Evolutionary conservation across 2,888 invertebrate genomes (phyloP).

Genomic region (Eristalis pertinax): DNA sequence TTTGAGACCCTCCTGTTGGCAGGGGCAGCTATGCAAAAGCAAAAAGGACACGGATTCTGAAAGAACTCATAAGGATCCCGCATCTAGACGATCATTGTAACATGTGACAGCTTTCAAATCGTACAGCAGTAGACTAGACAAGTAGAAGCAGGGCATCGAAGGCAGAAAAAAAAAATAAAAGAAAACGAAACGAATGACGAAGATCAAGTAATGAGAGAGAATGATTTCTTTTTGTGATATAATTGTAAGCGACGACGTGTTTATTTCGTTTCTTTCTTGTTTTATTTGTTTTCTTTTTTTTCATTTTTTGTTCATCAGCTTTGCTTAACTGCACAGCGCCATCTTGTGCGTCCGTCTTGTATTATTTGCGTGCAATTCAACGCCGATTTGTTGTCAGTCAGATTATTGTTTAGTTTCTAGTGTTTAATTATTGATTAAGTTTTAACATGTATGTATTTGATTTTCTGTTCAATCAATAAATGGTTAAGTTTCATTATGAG

Average conservation of each 20-base stretch:
- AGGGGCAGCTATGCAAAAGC: too few relatives aligned
- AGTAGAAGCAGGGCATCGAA: neutral
- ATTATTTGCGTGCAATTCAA: neutral
- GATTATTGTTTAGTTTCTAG: conserved; percentile 12
- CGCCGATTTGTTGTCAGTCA: neutral
- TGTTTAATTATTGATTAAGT: conserved; percentile 24
- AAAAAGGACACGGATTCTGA: too few relatives aligned
- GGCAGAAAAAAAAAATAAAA: neutral
- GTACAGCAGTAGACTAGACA: neutral
- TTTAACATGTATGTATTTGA: conserved; percentile 33
- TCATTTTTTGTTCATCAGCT: neutral
- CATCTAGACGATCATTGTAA: too few relatives aligned
- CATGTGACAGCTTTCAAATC: neutral
- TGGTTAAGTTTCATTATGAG: conserved; percentile 39
- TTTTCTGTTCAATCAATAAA: conserved; percentile 54
- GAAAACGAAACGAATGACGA: conserved; percentile 1
- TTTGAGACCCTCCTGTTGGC: too few relatives aligned
- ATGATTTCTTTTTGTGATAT: conserved; percentile 69
- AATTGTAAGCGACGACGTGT: conserved; percentile 61
- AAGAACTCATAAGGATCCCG: too few relatives aligned
- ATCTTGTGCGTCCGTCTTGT: neutral
- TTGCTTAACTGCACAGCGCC: neutral
- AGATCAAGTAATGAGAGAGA: conserved; percentile 27
- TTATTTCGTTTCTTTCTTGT: conserved; percentile 27
- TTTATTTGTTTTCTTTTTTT: neutral